phyloP scores from a whole-genome alignment of 1,140 invertebrate genomes.

The Metaphire vulgaris region DNA sequence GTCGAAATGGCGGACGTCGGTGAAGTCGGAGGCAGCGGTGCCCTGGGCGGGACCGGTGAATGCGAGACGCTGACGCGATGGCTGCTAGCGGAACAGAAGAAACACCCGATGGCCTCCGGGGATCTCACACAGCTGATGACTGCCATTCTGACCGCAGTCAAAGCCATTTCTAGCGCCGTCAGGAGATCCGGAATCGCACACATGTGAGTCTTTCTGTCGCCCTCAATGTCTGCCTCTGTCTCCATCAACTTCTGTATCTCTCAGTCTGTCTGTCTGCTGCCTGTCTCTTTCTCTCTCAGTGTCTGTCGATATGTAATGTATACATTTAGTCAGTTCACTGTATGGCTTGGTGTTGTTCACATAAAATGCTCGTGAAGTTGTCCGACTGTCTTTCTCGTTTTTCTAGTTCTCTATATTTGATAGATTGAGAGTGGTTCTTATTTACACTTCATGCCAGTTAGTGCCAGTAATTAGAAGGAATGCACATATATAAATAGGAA shows the following conservation, averaged over 20 bases:
- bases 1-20: too few relatives aligned
- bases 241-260: neutral
- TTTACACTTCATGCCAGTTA: too few relatives aligned
- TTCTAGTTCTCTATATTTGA: too few relatives aligned
- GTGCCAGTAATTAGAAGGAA: too few relatives aligned
- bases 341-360: too few relatives aligned
- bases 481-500: too few relatives aligned
- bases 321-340: neutral
- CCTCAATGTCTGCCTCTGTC: neutral
- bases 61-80: constrained; percentile 85
- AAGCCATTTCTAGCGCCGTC: constrained; percentile 92
- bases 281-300: neutral
- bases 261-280: neutral
- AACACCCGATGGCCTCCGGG: constrained; percentile 68
- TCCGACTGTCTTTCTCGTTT: too few relatives aligned
- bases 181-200: constrained; percentile 82
- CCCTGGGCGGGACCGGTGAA: too few relatives aligned
- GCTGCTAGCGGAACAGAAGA: constrained; percentile 84
- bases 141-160: too few relatives aligned
- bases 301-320: neutral
- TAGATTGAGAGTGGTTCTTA: too few relatives aligned
- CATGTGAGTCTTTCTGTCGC: constrained; percentile 47
- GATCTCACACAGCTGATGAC: constrained; percentile 90
- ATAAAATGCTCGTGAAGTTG: too few relatives aligned
- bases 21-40: too few relatives aligned